A percentile compares a stretch with the other conserved stretches of the same genome.
Conservation (phyloP, 2,888 invertebrate species). For the Deilephila elpenor region DNA sequence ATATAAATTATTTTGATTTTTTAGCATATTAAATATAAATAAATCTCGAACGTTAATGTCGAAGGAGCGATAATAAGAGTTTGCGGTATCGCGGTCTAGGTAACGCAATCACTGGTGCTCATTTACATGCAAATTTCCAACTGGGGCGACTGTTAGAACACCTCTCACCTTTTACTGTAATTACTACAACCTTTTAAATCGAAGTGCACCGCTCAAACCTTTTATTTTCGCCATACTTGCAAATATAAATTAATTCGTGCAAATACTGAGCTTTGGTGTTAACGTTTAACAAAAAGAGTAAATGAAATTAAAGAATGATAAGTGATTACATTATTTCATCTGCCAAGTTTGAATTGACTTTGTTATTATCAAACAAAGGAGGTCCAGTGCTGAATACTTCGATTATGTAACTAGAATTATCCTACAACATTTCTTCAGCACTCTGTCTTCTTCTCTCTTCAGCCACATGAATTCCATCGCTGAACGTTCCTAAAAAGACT, state of each 20-base stretch:
- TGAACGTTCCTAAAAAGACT: not conserved
- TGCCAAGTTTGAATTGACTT: too few species aligned
- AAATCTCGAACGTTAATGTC: slow-evolving; percentile 26
- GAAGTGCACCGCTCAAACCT: slow-evolving; percentile 23
- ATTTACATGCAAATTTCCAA: slow-evolving; percentile 68
- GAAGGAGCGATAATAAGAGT: slow-evolving; percentile 23
- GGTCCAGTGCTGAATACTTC: too few species aligned
- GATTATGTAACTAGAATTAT: too few species aligned
- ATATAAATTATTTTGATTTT: too few species aligned
- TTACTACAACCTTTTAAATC: slow-evolving; percentile 32
- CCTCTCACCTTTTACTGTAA: slow-evolving; percentile 33
- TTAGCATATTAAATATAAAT: not conserved
- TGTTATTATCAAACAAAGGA: too few species aligned
- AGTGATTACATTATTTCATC: too few species aligned
- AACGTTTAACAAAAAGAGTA: too few species aligned
- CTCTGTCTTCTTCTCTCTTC: too few species aligned
- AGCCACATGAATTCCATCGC: too few species aligned
- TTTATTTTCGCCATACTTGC: slow-evolving; percentile 27
- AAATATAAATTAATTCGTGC: not conserved
- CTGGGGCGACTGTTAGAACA: slow-evolving; percentile 28
- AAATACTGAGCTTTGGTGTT: too few species aligned
- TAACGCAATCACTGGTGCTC: slow-evolving; percentile 61
- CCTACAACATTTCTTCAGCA: too few species aligned
- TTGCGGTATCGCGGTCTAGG: slow-evolving; percentile 41
- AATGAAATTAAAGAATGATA: too few species aligned